Base-by-base conservation (phyloP, 2,888 invertebrate species). In the Trachelus iudaicus region DNA sequence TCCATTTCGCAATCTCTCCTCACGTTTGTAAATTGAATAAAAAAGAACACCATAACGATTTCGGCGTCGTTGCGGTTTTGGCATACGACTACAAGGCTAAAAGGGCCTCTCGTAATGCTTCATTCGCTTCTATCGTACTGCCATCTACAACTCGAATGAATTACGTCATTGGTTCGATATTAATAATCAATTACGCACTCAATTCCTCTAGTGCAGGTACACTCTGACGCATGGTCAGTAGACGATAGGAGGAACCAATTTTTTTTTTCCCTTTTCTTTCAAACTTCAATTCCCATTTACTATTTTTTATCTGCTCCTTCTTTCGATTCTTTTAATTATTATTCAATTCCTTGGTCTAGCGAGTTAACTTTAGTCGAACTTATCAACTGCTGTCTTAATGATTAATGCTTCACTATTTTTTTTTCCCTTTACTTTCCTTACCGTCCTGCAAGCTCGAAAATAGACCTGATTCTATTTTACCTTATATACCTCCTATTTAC, bases 201-300 rank as follows among this genome's bases (percentile, higher is more conserved):
- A 40, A 0, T 40, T 23, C 6, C 15, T 40, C 23, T 2, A 56
- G 56, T 56, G 15, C 23, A 9, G 56, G 23, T 56, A 56, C 15
- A 23, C 23, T 56, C 23, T 23, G 23, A 56, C 23, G 56, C 23
- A 56, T 9, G 56, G 56, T 9, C 23, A 23, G 23, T 56, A 31
- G 11, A 71, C 69, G 75, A 83, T 79, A 79, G 85, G 85, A 87
- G 85, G 86, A 87, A 87, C 85, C 84, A 83, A 23, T 56, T 23
- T 56, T 23, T 6, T 56, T 56, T 23, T 23, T n/a, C n/a, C n/a
- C 9, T 56, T 56, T 56, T 6, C 23, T 84, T 76, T 81, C 77
- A 71, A 79, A 79, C 80, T 83, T 85, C 84, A 87, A 88, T 87
- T 88, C 85, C 85, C 30, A 11, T 71, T 71, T 31, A 71, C 34